Conservation (phyloP, 2,113 vertebrate genomes). For the Procapra przewalskii region DNA sequence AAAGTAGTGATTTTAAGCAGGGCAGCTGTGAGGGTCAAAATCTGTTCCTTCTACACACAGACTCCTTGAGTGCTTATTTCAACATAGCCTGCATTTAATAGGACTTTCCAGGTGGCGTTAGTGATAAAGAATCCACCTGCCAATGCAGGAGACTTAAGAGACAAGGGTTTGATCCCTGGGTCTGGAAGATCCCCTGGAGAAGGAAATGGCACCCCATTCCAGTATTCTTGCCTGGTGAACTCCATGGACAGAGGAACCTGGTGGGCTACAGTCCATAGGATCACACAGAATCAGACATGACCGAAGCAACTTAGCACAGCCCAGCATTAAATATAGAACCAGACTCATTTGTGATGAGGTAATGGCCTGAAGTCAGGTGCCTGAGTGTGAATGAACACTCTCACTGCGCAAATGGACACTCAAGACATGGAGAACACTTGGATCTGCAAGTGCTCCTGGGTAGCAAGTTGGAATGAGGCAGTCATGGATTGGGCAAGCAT, state of each 20-base stretch:
- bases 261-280: neutral
- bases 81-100: neutral
- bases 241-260: neutral
- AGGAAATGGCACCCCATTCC: neutral
- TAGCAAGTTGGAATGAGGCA: neutral
- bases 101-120: neutral
- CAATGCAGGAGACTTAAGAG: neutral
- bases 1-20: neutral
- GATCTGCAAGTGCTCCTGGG: neutral
- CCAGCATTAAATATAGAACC: neutral
- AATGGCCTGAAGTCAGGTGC: neutral
- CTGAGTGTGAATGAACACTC: neutral
- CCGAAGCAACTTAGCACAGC: neutral
- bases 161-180: neutral
- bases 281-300: neutral
- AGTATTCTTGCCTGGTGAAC: neutral
- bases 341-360: too few species aligned
- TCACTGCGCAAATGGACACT: too few species aligned
- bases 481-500: neutral
- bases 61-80: neutral
- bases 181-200: neutral
- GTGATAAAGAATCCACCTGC: neutral
- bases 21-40: neutral
- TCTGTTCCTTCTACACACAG: neutral
- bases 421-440: neutral